phyloP scores from a whole-genome alignment of 53 echinoderm and acorn worm species.

The Crossaster papposus region DNA sequence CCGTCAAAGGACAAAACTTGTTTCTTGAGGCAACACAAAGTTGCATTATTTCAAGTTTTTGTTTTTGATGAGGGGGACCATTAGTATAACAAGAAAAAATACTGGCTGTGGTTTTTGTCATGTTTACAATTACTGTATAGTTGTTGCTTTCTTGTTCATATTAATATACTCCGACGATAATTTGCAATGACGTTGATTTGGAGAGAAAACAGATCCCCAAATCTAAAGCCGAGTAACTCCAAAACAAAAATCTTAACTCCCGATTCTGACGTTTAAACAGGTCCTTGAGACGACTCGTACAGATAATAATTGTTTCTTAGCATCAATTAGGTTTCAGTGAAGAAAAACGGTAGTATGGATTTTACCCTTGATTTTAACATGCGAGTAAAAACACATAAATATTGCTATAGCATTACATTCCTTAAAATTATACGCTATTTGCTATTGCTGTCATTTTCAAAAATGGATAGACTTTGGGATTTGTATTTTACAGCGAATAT shows the following conservation, averaged over 20 bases:
- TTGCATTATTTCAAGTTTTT: background rate
- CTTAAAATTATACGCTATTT: too few relatives aligned
- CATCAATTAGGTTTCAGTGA: too few relatives aligned
- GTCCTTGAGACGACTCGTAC: background rate
- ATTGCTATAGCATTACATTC: too few relatives aligned
- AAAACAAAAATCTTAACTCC: background rate
- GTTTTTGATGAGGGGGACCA: background rate
- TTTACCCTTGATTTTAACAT: too few relatives aligned
- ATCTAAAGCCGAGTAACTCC: background rate
- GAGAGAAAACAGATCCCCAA: background rate
- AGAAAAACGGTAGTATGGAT: too few relatives aligned
- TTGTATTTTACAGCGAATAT: too few relatives aligned
- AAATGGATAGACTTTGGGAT: too few relatives aligned
- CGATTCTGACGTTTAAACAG: background rate
- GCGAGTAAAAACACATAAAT: too few relatives aligned
- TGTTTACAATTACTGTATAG: background rate
- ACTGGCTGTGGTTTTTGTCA: constrained; percentile 3
- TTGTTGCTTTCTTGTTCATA: background rate
- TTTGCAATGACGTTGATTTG: background rate
- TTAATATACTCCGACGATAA: background rate
- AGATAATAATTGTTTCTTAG: background rate
- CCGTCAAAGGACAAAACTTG: too few relatives aligned
- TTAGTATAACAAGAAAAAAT: background rate
- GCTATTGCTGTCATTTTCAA: too few relatives aligned
- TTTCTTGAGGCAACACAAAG: background rate